Evolutionary conservation across 2,797 vertebrate species (phyloP).

Genomic region (Scomberomorus guttatus): DNA sequence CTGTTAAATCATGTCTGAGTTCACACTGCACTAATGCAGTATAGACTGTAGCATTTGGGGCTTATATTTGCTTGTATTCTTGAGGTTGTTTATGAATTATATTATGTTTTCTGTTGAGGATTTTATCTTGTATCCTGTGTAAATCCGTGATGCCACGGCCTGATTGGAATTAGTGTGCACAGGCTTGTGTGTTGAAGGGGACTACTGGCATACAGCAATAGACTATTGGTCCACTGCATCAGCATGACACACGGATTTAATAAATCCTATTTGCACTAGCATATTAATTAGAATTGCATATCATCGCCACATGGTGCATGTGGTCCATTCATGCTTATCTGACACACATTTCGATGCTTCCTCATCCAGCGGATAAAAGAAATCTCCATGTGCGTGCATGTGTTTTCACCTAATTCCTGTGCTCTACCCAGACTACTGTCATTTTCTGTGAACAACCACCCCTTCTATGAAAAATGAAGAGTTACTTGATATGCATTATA

Average conservation of each 20-base stretch:
- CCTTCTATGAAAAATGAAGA: constrained; percentile 78
- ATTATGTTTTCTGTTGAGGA: constrained; percentile 4
- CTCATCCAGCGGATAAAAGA: constrained; percentile 47
- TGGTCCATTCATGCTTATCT: constrained; percentile 66
- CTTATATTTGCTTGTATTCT: constrained; percentile 2
- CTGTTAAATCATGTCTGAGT: constrained; percentile 37
- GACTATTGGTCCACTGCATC: constrained; percentile 42
- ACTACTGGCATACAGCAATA: constrained; percentile 11
- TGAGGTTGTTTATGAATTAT: constrained; percentile 7
- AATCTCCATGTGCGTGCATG: constrained; percentile 50
- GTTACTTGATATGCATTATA: constrained; percentile 86
- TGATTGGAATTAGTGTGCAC: constrained; percentile 25
- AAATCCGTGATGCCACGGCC: constrained; percentile 16
- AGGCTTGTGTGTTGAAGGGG: constrained; percentile 9
- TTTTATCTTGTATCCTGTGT: constrained; percentile 29
- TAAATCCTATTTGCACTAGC: constrained; percentile 73
- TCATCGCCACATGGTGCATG: constrained; percentile 59
- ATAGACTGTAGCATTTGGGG: constrained; percentile 1
- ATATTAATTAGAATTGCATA: constrained; percentile 71
- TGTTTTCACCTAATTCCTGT: constrained; percentile 55
- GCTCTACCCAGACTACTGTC: constrained; percentile 57
- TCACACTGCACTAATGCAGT: constrained; percentile 27
- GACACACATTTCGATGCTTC: constrained; percentile 63
- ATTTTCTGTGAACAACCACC: constrained; percentile 62
- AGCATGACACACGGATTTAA: constrained; percentile 72